Conservation (phyloP, 2,797 vertebrate genomes). For the Danio aesculapii region DNA sequence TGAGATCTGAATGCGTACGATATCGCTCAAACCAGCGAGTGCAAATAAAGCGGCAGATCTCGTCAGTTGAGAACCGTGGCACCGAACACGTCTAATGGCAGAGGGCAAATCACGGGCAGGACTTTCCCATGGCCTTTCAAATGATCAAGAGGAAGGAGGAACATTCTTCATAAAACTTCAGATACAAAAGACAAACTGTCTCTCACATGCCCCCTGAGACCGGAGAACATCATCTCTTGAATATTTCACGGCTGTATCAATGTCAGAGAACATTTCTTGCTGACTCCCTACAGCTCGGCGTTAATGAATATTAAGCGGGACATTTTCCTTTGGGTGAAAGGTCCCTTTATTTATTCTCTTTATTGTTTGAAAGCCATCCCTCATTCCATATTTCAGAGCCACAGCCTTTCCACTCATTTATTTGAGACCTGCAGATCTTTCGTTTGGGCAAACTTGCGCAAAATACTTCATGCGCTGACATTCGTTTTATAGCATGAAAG, state of each 20-base stretch:
- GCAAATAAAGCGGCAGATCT: constrained; percentile 19
- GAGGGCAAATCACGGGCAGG: constrained; percentile 56
- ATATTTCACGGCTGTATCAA: constrained; percentile 70
- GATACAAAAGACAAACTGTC: constrained; percentile 63
- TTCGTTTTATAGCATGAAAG: constrained; percentile 30
- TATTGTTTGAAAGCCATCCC: constrained; percentile 68
- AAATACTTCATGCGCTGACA: constrained; percentile 21
- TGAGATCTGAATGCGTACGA: constrained; percentile 7
- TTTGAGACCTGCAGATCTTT: constrained; percentile 34
- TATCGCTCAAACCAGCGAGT: constrained; percentile 14
- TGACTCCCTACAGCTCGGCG: constrained; percentile 65
- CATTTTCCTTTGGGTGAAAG: constrained; percentile 73
- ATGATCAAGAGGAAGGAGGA: constrained; percentile 55
- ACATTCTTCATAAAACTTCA: constrained; percentile 59
- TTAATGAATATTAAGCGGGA: constrained; percentile 77
- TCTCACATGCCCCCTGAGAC: constrained; percentile 63
- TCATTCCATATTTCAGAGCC: constrained; percentile 48
- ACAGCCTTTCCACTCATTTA: constrained; percentile 37
- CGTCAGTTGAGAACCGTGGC: constrained; percentile 36
- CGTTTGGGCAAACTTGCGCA: constrained; percentile 8
- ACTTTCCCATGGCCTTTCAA: constrained; percentile 54
- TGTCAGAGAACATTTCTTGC: constrained; percentile 65
- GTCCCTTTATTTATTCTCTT: constrained; percentile 73
- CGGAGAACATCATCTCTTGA: constrained; percentile 68
- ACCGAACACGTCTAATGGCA: constrained; percentile 49